Evolutionary conservation across 2,113 vertebrate genomes (phyloP).

Genomic region (Chaenocephalus aceratus): DNA sequence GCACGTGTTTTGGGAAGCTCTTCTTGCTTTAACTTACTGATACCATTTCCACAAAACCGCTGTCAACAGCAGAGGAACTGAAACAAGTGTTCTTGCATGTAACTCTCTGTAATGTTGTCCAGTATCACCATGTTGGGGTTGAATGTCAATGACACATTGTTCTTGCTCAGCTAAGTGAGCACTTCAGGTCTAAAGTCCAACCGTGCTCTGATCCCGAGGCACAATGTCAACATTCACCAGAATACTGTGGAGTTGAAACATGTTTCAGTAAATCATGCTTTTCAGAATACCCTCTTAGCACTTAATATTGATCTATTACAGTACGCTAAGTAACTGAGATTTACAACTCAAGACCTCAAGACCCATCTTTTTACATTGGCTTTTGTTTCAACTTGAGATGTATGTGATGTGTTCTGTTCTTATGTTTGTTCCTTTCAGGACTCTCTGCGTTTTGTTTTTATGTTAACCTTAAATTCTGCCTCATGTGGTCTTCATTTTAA

Average conservation of each 20-base stretch:
- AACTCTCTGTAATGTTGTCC: neutral
- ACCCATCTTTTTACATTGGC: too few species aligned
- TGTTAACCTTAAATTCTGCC: too few species aligned
- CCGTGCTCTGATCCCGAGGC: neutral
- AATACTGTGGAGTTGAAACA: neutral
- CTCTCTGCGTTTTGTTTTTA: too few species aligned
- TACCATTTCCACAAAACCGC: neutral
- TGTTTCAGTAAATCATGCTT: neutral
- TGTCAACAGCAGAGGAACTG: neutral
- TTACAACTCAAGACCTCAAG: neutral
- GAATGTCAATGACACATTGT: constrained; percentile 43
- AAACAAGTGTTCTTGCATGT: neutral
- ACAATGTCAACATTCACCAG: constrained; percentile 15
- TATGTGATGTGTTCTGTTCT: too few species aligned
- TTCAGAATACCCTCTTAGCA: neutral
- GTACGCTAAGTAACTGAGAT: neutral
- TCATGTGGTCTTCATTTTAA: too few species aligned
- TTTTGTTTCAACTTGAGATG: too few species aligned
- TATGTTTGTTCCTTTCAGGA: too few species aligned
- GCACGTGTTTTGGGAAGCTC: neutral
- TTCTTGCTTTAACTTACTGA: too few species aligned
- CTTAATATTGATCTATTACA: neutral
- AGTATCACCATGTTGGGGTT: neutral
- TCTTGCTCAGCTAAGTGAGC: neutral
- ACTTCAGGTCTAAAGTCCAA: constrained; percentile 48